These are phyloP conservation scores for Cisticola juncidis DNA, from an alignment of 2,113 vertebrate genomes.

Conservation along the genomic window DNA sequence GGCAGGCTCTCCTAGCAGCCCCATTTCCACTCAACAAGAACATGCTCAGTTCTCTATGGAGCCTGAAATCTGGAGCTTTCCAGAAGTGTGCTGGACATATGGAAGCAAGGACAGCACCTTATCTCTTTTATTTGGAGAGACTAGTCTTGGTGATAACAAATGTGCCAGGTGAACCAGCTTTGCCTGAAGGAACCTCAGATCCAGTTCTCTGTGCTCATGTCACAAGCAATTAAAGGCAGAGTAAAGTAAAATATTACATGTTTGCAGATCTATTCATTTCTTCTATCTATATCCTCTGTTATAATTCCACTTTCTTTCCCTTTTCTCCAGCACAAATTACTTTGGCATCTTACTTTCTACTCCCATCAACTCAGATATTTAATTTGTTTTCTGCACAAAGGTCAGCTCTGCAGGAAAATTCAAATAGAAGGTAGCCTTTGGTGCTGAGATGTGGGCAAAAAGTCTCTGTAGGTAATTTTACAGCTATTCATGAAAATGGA, in stretches of 20 bases:
- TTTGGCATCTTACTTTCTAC: neutral
- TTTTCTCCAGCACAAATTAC: neutral
- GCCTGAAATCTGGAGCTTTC: neutral
- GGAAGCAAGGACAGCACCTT: neutral
- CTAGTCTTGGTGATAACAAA: neutral
- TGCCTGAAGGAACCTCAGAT: neutral
- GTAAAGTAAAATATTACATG: neutral
- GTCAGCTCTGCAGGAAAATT: neutral
- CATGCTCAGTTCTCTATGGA: accelerated
- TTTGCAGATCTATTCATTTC: neutral
- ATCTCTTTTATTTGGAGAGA: neutral
- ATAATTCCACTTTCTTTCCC: neutral
- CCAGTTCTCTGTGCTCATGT: neutral
- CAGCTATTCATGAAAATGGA: neutral
- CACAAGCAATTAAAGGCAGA: neutral
- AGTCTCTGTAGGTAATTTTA: neutral
- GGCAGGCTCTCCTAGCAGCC: neutral
- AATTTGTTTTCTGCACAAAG: neutral
- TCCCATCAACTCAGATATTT: neutral
- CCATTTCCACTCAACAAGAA: accelerated
- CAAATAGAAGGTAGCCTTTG: neutral
- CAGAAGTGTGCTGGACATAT: accelerated
- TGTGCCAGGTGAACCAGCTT: neutral
- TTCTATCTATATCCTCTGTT: neutral
- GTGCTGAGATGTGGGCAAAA: neutral